Evolutionary conservation across 2,113 vertebrate genomes (phyloP).

Genomic region (Sarotherodon lohbergeri): DNA sequence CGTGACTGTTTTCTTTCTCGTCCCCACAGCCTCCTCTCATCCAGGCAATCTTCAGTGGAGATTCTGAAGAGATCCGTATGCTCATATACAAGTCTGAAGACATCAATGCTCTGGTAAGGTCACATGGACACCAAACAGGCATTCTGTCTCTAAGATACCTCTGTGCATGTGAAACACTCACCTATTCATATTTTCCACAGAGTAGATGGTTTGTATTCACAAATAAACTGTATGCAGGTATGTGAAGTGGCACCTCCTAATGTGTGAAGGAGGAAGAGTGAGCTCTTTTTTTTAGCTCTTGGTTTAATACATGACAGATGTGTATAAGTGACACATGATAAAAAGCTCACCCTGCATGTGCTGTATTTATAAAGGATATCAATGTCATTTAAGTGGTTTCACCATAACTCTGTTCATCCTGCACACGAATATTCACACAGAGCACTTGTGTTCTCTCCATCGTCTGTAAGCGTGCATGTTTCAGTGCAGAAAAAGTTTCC

Average conservation of each 20-base stretch:
- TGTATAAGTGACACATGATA: background rate
- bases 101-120: conserved; percentile 87
- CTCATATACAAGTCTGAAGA: conserved; percentile 97
- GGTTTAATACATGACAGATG: background rate
- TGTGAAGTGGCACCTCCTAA: too few species aligned
- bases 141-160: background rate
- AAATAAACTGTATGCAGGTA: background rate
- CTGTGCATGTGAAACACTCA: background rate
- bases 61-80: conserved; percentile 93
- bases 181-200: background rate
- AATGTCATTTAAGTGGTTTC: background rate
- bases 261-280: background rate
- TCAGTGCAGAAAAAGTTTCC: background rate
- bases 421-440: background rate
- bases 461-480: background rate
- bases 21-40: conserved; percentile 85
- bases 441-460: background rate
- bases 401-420: background rate
- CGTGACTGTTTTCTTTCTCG: background rate
- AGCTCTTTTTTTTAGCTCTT: background rate
- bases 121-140: background rate
- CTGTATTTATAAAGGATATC: background rate
- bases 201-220: background rate
- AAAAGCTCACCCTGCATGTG: background rate
- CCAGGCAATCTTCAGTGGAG: conserved; percentile 94